Base-by-base conservation (phyloP, 2,113 vertebrate genomes). In the Hirundichthys speculiger region DNA sequence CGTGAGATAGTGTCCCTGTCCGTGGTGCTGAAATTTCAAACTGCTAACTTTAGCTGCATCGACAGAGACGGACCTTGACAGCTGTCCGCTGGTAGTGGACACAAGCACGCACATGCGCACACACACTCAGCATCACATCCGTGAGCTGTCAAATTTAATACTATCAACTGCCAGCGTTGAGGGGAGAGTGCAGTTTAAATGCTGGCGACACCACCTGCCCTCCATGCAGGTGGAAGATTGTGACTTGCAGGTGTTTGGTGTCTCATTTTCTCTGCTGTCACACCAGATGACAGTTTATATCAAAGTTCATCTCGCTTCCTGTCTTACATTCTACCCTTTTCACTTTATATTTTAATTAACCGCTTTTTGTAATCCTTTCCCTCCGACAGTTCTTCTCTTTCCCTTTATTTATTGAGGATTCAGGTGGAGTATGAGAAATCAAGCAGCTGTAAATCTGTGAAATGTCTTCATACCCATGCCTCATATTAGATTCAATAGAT, bases 21-120 rank as follows among this genome's bases (percentile, higher is more conserved):
- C 66, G 61, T 76, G 64, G 66, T 77, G 73, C 79, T 87, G 75
- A 79, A 73, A 85, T 71, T 34, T 79, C 41, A 73, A 73, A 71
- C 70, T 57, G 41, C 58, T 41, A 66, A 50, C 69, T 77, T 79
- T 69, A 72, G 38, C 60, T 38, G 13, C 48, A 58, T 20, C 59
- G 73, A 72, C 47, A 58, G 59, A 75, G 64, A 64, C 41, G 68
- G 54, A 86, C 56, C 65, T 68, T 71, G 70, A 80, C 77, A 75
- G 39, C 16, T 1, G 0, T 60, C 61, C 24, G 38, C 53, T 69
- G 45, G n/a, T 69, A 40, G 30, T 50, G 21, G 24, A 53, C 13
- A 4, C 19, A n/a, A 59, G 34, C 34, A 65, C 54, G 42, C 55
- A 18, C 66, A 55, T 15, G 3, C 24, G 13, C 57, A 41, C 39